Evolutionary conservation across 2,888 invertebrate species (phyloP).

Genomic region (Germaria angustata): DNA sequence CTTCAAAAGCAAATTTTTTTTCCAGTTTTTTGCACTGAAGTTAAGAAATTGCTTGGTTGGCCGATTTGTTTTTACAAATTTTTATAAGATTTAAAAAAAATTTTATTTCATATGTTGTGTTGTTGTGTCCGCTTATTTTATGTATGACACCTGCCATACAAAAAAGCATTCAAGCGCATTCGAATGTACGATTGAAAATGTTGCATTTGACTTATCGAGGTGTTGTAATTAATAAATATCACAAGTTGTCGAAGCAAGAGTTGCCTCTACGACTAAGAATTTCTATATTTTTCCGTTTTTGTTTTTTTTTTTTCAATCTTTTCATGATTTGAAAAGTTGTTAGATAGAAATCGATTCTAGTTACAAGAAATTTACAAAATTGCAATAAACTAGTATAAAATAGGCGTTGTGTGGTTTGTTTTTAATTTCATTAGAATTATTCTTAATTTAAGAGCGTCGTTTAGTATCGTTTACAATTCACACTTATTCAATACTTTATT

Average conservation of each 20-base stretch:
- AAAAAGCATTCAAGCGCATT: conserved; percentile 57
- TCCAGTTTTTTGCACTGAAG: conserved; percentile 30
- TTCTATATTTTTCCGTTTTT: not conserved
- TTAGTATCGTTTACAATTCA: conserved; percentile 36
- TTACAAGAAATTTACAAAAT: conserved; percentile 53
- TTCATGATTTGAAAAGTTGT: conserved; percentile 15
- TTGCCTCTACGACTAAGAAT: conserved; percentile 13
- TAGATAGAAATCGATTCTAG: conserved; percentile 26
- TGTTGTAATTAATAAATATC: conserved; percentile 61
- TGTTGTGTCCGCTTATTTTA: conserved; percentile 2
- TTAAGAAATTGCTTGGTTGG: conserved; percentile 50
- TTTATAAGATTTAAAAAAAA: not conserved
- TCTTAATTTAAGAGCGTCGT: conserved; percentile 31
- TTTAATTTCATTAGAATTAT: conserved; percentile 7
- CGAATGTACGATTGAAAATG: conserved; percentile 56
- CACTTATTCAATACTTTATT: conserved; percentile 42
- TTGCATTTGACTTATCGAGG: conserved; percentile 63
- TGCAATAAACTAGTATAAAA: conserved; percentile 6
- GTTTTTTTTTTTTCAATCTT: not conserved
- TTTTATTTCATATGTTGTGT: not conserved
- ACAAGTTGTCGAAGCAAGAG: conserved; percentile 24
- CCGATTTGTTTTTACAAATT: conserved; percentile 47
- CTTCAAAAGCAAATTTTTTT: not conserved
- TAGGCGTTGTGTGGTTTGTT: conserved; percentile 10
- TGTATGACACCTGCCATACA: conserved; percentile 56